These are phyloP conservation scores for Spialia ferax DNA, from an alignment of 2,888 invertebrate species.

Conservation along the genomic window DNA sequence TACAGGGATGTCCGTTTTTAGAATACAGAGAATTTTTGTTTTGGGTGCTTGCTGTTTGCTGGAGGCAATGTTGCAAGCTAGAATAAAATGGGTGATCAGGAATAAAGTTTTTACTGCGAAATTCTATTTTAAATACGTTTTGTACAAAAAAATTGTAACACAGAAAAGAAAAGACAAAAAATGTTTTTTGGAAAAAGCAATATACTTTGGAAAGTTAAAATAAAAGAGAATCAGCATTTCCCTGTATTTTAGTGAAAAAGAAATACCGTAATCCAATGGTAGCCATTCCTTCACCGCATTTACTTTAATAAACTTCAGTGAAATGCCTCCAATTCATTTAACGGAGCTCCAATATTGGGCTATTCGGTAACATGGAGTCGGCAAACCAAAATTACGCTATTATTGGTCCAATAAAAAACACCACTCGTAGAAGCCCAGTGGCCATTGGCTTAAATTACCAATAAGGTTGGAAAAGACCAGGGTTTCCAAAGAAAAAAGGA, in stretches of 20 bases:
- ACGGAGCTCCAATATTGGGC: constrained; percentile 23
- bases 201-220: neutral
- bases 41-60: constrained; percentile 3
- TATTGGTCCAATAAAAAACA: constrained; percentile 42
- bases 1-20: constrained; percentile 17
- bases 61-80: neutral
- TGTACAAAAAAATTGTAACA: no score
- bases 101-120: neutral
- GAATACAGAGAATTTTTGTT: constrained; percentile 1
- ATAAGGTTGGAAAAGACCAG: constrained; percentile 9
- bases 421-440: constrained; percentile 37
- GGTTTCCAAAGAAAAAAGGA: neutral
- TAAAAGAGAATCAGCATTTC: neutral
- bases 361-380: constrained; percentile 21
- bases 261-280: neutral
- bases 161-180: no score
- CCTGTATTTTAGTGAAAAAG: neutral
- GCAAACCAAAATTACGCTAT: constrained; percentile 36
- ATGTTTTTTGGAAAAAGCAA: no score
- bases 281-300: neutral
- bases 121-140: neutral
- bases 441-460: constrained; percentile 23
- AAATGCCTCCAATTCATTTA: constrained; percentile 28
- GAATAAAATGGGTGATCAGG: neutral
- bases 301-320: constrained; percentile 16